Evolutionary conservation across 2,797 vertebrate species (phyloP), one percentile per base, ranked within the genome.

Genomic region (Neopelma chrysocephalum): DNA sequence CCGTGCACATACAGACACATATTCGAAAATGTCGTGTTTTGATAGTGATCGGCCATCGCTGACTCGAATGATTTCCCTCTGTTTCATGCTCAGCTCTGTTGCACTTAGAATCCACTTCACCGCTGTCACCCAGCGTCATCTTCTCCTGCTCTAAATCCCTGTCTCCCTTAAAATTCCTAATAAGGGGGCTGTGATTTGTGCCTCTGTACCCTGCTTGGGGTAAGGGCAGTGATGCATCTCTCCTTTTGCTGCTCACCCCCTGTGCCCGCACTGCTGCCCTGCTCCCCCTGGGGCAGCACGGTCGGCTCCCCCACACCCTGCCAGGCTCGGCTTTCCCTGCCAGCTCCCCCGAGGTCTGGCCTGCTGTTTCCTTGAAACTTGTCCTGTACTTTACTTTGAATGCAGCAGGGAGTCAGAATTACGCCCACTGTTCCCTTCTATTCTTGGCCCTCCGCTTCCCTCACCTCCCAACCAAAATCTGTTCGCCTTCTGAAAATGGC

Each of bases 381-480:
- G 91, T 92, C 96, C 96, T 88, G 82, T 87, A 73, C 95, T 95
- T 96, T 48, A 78, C 93, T 96, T 93, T 76, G 93, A 93, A 93
- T 81, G 83, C 95, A 73, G 96, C 94, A 92, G 94, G 93, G 93
- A 96, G 77, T 89, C 91, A 94, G 92, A 94, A 95, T 94, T 65
- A 87, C 95, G 45, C 96, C 97, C 82, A 96, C 96, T 54, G 83
- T 94, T 96, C 95, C 68, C 91, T 94, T 94, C 96, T 97, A 96
- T 97, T 96, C 97, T 85, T 94, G 96, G 92, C 84, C 95, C 80
- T 92, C 79, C 1, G 38, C 87, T 95, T 96, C 93, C 94, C 94
- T 96, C 96, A 97, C 96, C 97, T 97, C 97, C 96, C 95, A 77
- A 93, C 96, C 95, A 68, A 97, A 96, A 97, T 96, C 96, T 97